phyloP scores from a whole-genome alignment of 2,113 vertebrate species.

The Rallus limicola region DNA sequence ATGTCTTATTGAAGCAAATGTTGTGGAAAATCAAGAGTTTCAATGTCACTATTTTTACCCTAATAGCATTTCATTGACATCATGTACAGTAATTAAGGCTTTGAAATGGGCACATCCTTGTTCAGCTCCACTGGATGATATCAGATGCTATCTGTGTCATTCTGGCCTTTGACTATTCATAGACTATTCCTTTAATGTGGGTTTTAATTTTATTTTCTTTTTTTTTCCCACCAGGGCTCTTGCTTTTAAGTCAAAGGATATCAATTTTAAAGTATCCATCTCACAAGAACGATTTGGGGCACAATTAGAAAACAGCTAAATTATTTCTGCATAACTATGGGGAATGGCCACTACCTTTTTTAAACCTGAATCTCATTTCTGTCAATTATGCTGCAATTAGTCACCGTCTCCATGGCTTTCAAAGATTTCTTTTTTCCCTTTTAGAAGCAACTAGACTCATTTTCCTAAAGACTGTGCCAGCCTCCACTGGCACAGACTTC shows the following conservation, averaged over 20 bases:
- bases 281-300: not conserved
- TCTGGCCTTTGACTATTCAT: not conserved
- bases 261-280: not conserved
- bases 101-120: not conserved
- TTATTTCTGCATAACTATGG: not conserved
- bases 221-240: not conserved
- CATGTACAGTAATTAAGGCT: not conserved
- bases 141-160: not conserved
- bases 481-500: not conserved
- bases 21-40: not conserved
- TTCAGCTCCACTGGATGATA: not conserved
- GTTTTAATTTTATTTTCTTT: not conserved
- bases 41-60: not conserved
- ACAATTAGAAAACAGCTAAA: not conserved
- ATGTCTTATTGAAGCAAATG: not conserved
- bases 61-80: not conserved
- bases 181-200: not conserved
- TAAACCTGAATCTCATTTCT: constrained; percentile 21
- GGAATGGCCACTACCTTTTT: not conserved
- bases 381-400: not conserved
- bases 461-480: constrained; percentile 12
- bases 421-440: not conserved
- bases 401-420: not conserved
- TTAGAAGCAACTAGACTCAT: constrained; percentile 15
- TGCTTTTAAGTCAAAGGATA: constrained; percentile 5